These are phyloP conservation scores for Actinostola sp. DNA, from an alignment of 92 coral and sea anemone genomes.

Conservation along the genomic window DNA sequence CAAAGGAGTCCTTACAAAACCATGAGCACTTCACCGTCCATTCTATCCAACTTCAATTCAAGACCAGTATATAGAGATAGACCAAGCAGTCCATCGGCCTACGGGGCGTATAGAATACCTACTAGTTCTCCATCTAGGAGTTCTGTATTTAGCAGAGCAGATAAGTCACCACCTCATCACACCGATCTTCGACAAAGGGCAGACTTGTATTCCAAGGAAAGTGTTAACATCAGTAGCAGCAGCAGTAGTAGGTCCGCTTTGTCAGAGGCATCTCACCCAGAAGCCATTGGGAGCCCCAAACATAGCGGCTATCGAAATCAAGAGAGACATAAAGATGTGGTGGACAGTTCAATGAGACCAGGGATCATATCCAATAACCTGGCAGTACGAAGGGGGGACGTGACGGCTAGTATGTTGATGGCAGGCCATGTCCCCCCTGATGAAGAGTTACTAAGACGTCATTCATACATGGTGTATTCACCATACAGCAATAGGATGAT, in stretches of 20 bases:
- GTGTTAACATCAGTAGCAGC: background rate
- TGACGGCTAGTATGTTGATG: constrained; percentile 35
- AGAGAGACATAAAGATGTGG: constrained; percentile 34
- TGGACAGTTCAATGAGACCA: constrained; percentile 47
- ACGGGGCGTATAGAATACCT: constrained; percentile 11
- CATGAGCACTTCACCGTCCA: constrained; percentile 8
- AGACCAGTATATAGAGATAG: background rate
- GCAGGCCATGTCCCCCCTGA: constrained; percentile 5
- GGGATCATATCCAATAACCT: constrained; percentile 75
- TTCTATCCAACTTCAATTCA: background rate
- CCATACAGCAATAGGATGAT: constrained; percentile 2
- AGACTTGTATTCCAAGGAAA: background rate
- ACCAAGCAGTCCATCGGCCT: constrained; percentile 13
- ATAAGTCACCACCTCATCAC: constrained; percentile 17
- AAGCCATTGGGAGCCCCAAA: background rate
- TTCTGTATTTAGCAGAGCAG: constrained; percentile 12
- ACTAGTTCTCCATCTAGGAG: constrained; percentile 36
- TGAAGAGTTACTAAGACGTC: constrained; percentile 61
- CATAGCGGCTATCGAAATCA: constrained; percentile 13
- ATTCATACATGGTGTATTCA: constrained; percentile 22
- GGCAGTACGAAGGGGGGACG: constrained; percentile 73
- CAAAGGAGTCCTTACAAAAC: constrained; percentile 4
- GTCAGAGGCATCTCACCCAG: background rate
- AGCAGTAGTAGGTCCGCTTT: background rate
- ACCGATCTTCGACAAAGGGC: background rate